phyloP scores from a whole-genome alignment of 2,113 vertebrate species.

The Himantopus leucocephalus region DNA sequence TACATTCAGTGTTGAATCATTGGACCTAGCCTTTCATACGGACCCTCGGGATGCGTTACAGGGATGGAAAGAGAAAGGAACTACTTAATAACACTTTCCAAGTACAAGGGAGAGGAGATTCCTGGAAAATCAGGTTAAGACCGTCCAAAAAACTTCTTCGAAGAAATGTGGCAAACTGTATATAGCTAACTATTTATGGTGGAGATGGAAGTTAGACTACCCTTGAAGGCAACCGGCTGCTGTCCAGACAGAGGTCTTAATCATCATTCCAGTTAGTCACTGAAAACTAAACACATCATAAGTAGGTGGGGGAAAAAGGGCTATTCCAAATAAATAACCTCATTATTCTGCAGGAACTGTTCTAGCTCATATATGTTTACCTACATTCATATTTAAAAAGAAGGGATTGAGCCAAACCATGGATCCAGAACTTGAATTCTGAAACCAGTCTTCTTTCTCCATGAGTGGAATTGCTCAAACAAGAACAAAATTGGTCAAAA shows the following conservation, averaged over 20 bases:
- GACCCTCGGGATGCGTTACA: neutral
- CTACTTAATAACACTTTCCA: conserved; percentile 45
- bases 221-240: conserved; percentile 12
- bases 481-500: neutral
- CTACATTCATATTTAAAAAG: neutral
- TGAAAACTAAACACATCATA: conserved; percentile 29
- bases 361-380: neutral
- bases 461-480: neutral
- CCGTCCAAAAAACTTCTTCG: conserved; percentile 39
- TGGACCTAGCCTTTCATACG: neutral
- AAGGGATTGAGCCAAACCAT: neutral
- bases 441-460: neutral
- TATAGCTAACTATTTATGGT: conserved; percentile 28
- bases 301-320: neutral
- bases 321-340: conserved; percentile 28
- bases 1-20: neutral
- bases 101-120: conserved; percentile 54
- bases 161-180: conserved; percentile 37
- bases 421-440: neutral
- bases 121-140: conserved; percentile 61
- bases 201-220: conserved; percentile 16
- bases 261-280: conserved; percentile 40
- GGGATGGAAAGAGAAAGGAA: conserved; percentile 56
- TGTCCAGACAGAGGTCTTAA: conserved; percentile 48
- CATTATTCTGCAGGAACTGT: neutral